Evolutionary conservation across 2,113 vertebrate species (phyloP).

Genomic region (Phalacrocorax pelagicus): DNA sequence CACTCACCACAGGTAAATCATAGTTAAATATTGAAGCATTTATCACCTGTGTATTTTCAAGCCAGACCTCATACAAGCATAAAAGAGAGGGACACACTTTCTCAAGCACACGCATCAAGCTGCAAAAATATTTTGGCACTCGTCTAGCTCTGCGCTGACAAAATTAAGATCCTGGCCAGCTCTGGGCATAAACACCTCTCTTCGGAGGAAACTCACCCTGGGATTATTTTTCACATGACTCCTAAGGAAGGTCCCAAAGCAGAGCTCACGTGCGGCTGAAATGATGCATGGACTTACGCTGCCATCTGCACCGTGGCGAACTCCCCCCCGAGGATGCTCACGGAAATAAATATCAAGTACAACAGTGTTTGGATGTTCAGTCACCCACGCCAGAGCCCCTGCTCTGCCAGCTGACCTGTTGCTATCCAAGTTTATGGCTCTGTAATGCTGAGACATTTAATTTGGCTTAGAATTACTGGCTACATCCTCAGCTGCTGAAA

Average conservation of each 20-base stretch:
- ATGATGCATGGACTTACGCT: background rate
- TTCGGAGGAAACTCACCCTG: background rate
- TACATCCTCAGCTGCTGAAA: background rate
- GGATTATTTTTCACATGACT: background rate
- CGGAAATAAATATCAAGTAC: accelerated
- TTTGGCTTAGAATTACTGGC: background rate
- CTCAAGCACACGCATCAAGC: background rate
- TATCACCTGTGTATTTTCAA: constrained; percentile 64
- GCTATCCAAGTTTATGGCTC: background rate
- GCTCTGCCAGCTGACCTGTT: background rate
- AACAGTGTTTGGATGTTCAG: background rate
- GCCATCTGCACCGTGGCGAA: accelerated
- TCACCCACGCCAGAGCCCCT: background rate
- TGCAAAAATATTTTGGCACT: background rate
- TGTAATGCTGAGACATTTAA: background rate
- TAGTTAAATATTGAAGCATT: constrained; percentile 72
- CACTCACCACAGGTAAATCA: constrained; percentile 71
- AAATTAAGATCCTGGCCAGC: background rate
- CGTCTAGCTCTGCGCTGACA: background rate
- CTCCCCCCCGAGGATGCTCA: background rate
- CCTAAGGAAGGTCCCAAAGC: background rate
- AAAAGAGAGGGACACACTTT: background rate
- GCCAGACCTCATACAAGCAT: constrained; percentile 39
- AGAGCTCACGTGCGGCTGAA: background rate
- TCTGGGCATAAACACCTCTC: background rate